Percentiles rank a stretch among this genome's conserved stretches.
phyloP scores from a whole-genome alignment of 2,113 vertebrate species.

The Microtus pennsylvanicus region DNA sequence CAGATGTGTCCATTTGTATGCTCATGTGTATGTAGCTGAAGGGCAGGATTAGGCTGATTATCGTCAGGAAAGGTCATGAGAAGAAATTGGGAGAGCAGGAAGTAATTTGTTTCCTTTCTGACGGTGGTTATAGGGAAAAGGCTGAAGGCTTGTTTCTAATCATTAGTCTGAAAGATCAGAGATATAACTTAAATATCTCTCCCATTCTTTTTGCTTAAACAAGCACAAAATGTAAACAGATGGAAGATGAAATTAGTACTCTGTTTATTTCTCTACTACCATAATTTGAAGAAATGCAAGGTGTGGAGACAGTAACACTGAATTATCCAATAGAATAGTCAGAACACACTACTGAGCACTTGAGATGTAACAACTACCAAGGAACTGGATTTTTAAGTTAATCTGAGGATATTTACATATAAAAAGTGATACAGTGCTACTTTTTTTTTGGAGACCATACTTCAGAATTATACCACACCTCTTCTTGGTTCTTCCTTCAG shows the following conservation, averaged over 20 bases:
- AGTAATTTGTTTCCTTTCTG: background rate
- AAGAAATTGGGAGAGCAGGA: constrained; percentile 32
- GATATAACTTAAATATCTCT: constrained; percentile 7
- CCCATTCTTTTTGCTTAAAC: constrained; percentile 38
- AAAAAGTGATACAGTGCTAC: background rate
- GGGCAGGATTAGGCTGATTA: background rate
- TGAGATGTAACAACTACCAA: constrained; percentile 14
- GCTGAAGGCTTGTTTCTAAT: background rate
- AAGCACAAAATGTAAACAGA: background rate
- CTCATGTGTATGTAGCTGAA: background rate
- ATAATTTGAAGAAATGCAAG: background rate
- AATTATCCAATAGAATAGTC: background rate
- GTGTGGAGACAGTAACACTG: background rate
- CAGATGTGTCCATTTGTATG: background rate
- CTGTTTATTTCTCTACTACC: background rate
- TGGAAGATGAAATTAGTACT: constrained; percentile 6
- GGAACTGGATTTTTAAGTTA: constrained; percentile 6
- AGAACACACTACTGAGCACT: background rate
- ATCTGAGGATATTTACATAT: constrained; percentile 4
- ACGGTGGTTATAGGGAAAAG: background rate
- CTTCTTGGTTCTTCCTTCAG: background rate
- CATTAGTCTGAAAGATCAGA: constrained; percentile 12
- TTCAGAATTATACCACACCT: background rate
- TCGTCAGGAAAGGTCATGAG: constrained; percentile 46
- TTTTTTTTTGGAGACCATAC: background rate